A percentile compares a stretch with the other conserved stretches of the same genome.
Evolutionary conservation across 2,797 vertebrate genomes (phyloP).

Genomic region (Hipposideros larvatus): DNA sequence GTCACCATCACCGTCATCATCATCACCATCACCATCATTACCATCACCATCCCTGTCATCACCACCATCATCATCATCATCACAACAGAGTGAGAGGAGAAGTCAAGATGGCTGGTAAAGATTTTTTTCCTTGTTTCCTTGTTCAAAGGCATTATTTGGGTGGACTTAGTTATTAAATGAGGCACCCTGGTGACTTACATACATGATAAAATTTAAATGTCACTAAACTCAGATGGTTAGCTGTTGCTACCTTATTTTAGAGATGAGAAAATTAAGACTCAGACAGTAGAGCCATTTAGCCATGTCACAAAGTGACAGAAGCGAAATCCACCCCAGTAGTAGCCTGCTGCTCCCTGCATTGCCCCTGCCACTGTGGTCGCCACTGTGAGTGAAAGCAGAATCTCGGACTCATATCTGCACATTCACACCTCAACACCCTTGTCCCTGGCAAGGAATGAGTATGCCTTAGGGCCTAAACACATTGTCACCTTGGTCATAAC

Average conservation of each 20-base stretch:
- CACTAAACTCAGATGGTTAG: not conserved
- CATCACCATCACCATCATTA: accelerated
- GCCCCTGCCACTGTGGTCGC: not conserved
- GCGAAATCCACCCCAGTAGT: not conserved
- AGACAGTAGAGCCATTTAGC: not conserved
- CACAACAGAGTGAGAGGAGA: not conserved
- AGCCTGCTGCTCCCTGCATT: not conserved
- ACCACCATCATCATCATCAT: not conserved
- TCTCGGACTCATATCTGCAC: accelerated
- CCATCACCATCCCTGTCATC: not conserved
- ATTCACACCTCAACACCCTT: not conserved
- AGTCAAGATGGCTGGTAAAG: not conserved
- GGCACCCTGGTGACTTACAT: not conserved
- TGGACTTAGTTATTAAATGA: not conserved
- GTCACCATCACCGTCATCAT: not conserved
- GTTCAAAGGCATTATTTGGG: not conserved
- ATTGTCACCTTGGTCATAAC: not conserved
- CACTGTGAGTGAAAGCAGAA: not conserved
- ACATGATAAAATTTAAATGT: not conserved
- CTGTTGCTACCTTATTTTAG: not conserved
- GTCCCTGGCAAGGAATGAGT: not conserved
- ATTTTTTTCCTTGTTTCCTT: not conserved
- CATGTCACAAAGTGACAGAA: not conserved
- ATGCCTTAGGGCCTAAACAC: not conserved
- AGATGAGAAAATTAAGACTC: not conserved